Conservation (phyloP, 1,140 invertebrate species). For the Aphelinus atriplicis region DNA sequence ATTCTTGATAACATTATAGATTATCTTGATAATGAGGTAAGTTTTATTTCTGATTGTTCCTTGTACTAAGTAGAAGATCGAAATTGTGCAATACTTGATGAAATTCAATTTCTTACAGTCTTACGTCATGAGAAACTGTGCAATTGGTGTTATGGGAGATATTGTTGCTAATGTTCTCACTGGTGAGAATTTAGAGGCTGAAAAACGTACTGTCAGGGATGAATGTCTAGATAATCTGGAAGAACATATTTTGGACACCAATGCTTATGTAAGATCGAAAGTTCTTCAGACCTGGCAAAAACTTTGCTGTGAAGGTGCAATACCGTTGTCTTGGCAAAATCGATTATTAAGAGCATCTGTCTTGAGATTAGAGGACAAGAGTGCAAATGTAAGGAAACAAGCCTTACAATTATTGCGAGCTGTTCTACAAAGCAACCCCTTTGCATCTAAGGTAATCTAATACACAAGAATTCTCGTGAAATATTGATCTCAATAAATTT, state of each 20-base stretch:
- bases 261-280: constrained; percentile 85
- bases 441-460: constrained; percentile 69
- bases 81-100: constrained; percentile 18
- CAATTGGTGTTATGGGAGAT: constrained; percentile 81
- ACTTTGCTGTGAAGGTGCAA: constrained; percentile 76
- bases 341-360: constrained; percentile 72
- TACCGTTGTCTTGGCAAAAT: constrained; percentile 76
- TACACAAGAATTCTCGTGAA: neutral
- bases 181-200: constrained; percentile 75
- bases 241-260: constrained; percentile 84
- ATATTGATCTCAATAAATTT: neutral
- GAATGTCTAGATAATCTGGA: constrained; percentile 78
- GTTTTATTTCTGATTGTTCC: constrained; percentile 46
- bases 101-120: constrained; percentile 65
- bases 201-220: constrained; percentile 73
- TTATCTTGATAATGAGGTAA: constrained; percentile 71
- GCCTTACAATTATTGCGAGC: constrained; percentile 80
- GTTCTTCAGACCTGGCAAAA: constrained; percentile 81
- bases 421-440: constrained; percentile 83
- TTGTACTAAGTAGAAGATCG: neutral
- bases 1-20: constrained; percentile 69
- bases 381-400: constrained; percentile 80
- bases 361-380: constrained; percentile 80
- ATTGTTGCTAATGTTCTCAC: constrained; percentile 76
- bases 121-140: constrained; percentile 82